These are phyloP conservation scores for Nesometra sesokonis DNA, from an alignment of 35 echinoderm and acorn worm genomes.

Conservation along the genomic window DNA sequence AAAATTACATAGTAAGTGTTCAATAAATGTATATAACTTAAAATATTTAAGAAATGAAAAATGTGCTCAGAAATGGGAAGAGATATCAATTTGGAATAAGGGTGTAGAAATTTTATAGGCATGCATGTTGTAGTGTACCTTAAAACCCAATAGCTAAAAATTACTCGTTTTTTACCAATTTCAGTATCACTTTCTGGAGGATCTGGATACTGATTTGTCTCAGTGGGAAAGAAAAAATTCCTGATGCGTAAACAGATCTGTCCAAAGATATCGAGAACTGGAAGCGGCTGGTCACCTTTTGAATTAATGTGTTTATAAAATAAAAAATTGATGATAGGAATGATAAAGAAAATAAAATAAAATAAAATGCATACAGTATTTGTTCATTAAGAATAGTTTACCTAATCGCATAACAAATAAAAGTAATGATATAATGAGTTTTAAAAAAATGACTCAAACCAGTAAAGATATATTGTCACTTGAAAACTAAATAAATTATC, in stretches of 20 bases:
- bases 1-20: too few species aligned
- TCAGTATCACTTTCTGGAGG: neutral
- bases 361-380: too few species aligned
- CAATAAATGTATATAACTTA: too few species aligned
- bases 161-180: neutral
- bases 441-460: too few species aligned
- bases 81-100: too few species aligned
- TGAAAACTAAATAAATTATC: too few species aligned
- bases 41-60: too few species aligned
- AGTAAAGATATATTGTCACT: too few species aligned
- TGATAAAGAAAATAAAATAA: neutral
- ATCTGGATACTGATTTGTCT: neutral
- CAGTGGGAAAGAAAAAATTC: neutral
- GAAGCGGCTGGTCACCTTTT: neutral
- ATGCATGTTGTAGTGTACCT: neutral
- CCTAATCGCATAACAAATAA: too few species aligned
- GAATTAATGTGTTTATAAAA: neutral
- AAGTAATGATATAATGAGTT: too few species aligned
- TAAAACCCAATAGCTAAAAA: neutral
- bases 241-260: neutral
- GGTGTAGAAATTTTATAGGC: neutral
- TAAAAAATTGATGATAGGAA: neutral
- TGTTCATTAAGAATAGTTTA: too few species aligned
- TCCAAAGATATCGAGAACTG: neutral
- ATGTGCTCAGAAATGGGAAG: too few species aligned